Evolutionary conservation across 2,113 vertebrate species (phyloP).

Genomic region (Stictonetta naevosa): DNA sequence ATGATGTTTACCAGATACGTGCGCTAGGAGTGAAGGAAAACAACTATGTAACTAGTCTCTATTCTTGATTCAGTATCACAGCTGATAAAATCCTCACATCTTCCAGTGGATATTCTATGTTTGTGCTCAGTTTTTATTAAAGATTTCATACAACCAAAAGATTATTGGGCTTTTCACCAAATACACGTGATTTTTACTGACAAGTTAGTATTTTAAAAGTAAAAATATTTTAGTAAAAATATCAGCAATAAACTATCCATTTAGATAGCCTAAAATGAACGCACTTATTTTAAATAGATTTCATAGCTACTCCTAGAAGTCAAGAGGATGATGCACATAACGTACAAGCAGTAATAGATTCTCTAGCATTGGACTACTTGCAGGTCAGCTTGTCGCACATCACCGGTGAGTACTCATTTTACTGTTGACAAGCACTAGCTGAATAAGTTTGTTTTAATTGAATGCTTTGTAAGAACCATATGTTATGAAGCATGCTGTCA

Average conservation of each 20-base stretch:
- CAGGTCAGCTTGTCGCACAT: constrained; percentile 98
- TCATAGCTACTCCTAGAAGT: constrained; percentile 80
- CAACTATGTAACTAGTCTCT: not conserved
- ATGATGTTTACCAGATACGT: not conserved
- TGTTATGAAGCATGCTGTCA: not conserved
- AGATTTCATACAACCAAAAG: not conserved
- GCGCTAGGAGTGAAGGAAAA: not conserved
- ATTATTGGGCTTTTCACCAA: not conserved
- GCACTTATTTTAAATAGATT: constrained; percentile 78
- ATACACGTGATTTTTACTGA: not conserved
- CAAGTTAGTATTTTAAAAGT: not conserved
- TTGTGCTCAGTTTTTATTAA: not conserved
- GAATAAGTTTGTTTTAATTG: not conserved
- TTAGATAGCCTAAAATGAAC: not conserved
- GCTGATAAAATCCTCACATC: not conserved
- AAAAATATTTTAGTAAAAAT: not conserved
- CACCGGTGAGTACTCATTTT: constrained; percentile 81
- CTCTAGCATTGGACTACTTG: constrained; percentile 94
- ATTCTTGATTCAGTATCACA: not conserved
- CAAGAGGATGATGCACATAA: constrained; percentile 94
- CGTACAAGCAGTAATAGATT: constrained; percentile 94
- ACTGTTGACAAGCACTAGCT: not conserved
- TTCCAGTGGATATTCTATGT: not conserved
- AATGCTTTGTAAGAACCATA: not conserved
- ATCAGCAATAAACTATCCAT: not conserved